These are phyloP conservation scores for Pavo muticus DNA, from an alignment of 2,113 vertebrate genomes.

Conservation along the genomic window DNA sequence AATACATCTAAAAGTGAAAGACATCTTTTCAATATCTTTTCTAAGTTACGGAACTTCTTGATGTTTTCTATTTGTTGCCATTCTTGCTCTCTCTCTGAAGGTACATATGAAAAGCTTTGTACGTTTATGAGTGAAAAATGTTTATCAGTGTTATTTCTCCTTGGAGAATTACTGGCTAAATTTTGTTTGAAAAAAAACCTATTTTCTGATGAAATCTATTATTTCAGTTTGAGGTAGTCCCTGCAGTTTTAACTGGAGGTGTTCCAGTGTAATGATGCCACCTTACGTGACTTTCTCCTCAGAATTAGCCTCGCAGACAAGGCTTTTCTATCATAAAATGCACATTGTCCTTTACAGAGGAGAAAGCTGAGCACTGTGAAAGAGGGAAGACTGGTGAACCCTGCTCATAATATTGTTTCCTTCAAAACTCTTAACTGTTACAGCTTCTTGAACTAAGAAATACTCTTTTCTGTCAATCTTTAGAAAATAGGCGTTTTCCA, in stretches of 20 bases:
- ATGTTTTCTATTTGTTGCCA: neutral
- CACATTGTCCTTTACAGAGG: neutral
- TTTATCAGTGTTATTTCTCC: neutral
- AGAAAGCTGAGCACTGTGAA: neutral
- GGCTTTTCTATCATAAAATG: neutral
- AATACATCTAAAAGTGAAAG: neutral
- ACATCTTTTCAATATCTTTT: neutral
- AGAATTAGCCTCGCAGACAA: neutral
- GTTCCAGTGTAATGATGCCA: neutral
- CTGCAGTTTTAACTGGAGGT: neutral
- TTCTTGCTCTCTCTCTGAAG: neutral
- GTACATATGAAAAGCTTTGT: neutral
- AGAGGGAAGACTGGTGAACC: neutral
- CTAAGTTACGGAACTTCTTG: neutral
- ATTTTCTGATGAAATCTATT: neutral
- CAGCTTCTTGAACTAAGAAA: neutral
- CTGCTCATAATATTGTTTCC: neutral
- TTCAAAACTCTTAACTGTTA: neutral
- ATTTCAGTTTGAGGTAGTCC: neutral
- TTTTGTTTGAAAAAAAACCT: no score
- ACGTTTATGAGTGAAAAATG: neutral
- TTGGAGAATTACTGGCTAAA: neutral
- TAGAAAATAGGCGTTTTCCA: neutral
- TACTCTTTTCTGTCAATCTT: neutral
- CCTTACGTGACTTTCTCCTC: neutral